phyloP scores from a whole-genome alignment of 2,797 vertebrate species.

The Chelidonichthys spinosus region DNA sequence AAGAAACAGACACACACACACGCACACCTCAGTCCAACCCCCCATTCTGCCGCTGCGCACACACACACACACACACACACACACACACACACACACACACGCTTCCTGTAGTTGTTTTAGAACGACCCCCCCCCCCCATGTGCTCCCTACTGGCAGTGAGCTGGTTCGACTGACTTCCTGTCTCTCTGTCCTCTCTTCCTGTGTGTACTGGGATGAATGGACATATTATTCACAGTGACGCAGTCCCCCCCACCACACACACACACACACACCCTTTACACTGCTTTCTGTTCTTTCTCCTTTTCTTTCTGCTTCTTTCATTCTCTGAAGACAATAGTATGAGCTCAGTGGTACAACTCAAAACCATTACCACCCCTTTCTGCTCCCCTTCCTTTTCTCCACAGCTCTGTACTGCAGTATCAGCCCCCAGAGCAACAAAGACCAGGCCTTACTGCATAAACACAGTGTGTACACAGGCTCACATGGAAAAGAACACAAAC shows the following conservation, averaged over 20 bases:
- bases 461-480: conserved; percentile 7
- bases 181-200: conserved; percentile 80
- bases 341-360: conserved; percentile 80
- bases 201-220: conserved; percentile 82
- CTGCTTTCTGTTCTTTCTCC: conserved; percentile 66
- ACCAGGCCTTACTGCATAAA: conserved; percentile 69
- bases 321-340: conserved; percentile 81
- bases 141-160: conserved; percentile 67
- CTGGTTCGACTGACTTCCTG: conserved; percentile 77
- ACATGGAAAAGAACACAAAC: conserved; percentile 26
- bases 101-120: conserved; percentile 81
- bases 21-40: neutral
- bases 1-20: conserved; percentile 37
- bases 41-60: conserved; percentile 8
- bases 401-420: conserved; percentile 69
- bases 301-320: conserved; percentile 69
- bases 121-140: conserved; percentile 57
- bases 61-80: conserved; percentile 26
- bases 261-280: conserved; percentile 54
- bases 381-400: conserved; percentile 46
- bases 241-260: conserved; percentile 34
- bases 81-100: conserved; percentile 42
- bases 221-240: conserved; percentile 82
- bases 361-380: conserved; percentile 49
- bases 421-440: conserved; percentile 74